Base-by-base conservation (phyloP, 1,140 invertebrate species). In the Saccostrea echinata region DNA sequence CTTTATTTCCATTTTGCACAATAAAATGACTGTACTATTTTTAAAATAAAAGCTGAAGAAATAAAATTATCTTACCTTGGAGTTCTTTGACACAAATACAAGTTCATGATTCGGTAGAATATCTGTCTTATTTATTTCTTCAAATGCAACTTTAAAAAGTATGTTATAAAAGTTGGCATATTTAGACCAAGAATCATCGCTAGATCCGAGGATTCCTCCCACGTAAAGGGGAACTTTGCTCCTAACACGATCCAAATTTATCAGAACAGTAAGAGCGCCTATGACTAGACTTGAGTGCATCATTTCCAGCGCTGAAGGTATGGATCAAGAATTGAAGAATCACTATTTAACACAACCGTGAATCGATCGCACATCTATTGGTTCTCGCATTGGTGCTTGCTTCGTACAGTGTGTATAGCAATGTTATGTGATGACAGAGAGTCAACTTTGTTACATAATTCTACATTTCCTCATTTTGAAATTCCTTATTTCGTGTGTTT, bases 101-200 rank as follows among this genome's bases (percentile, higher is more conserved):
- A 76, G 68, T 33, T 76, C 68, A 33, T 76, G 68, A 27, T 76
- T 76, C 33, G 68, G 68, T 33, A 76, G 27, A 18, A 76, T 76
- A 27, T 76, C 68, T 76, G 68, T 76, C 68, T 33, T 27, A 1
- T 33, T 33, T 4, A 76, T 76, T 27, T 76, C 68, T 33, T 76
- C 68, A 76, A 76, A 76, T 27, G 68, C 68, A 3, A 76, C 68
- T 76, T 76, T 27, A 76, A 76, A 76, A 18, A 76, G 68, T 27
- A 76, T 76, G 27, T 76, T 76, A 33, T 76, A 76, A 76, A 76
- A 76, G 30, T 76, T 76, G 1, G 68, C 68, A 30, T 76, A 76
- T 30, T 76, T 76, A 0, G 68, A 76, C 68, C 68, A 76, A 30
- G 8, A 30, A 12, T 76, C 68, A 16, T 33, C 27, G 2, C 27